Conservation (phyloP, 64 coral and sea anemone genomes). For the Acropora tenuis region DNA sequence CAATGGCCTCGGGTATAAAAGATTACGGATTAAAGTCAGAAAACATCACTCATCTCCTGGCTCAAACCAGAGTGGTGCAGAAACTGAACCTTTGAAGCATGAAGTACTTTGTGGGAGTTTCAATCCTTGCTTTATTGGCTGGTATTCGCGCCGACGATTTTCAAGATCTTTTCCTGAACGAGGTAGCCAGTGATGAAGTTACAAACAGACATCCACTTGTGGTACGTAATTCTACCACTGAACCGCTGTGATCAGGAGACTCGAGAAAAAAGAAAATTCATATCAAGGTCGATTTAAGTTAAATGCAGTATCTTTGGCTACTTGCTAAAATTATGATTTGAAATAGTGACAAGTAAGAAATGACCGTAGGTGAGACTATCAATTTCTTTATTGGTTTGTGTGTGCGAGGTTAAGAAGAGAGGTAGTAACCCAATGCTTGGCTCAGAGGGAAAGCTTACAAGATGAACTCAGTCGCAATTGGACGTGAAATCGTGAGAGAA, state of each 20-base stretch:
- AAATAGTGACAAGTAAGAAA: too few species aligned
- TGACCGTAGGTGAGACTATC: too few species aligned
- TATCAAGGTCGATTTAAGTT: too few species aligned
- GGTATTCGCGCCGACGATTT: slow-evolving; percentile 28
- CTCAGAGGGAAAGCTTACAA: too few species aligned
- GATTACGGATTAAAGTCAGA: not conserved
- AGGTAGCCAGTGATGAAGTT: not conserved
- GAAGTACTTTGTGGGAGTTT: slow-evolving; percentile 30
- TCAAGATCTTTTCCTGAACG: slow-evolving; percentile 35
- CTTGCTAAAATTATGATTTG: too few species aligned
- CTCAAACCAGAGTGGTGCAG: not conserved
- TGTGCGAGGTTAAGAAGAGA: not conserved
- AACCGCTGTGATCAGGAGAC: too few species aligned
- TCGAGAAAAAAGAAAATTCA: too few species aligned
- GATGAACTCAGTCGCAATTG: too few species aligned
- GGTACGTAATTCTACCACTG: slow-evolving; percentile 1
- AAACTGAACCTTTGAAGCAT: not conserved
- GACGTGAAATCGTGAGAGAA: too few species aligned
- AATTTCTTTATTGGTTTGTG: not conserved
- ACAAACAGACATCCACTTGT: slow-evolving; percentile 43
- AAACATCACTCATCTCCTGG: not conserved
- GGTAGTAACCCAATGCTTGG: too few species aligned
- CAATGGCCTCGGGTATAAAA: not conserved
- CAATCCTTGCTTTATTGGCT: slow-evolving; percentile 44
- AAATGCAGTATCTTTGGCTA: too few species aligned